Evolutionary conservation across 2,888 invertebrate species (phyloP), one percentile per base, ranked within the genome.

Genomic region (Monopis laevigella): DNA sequence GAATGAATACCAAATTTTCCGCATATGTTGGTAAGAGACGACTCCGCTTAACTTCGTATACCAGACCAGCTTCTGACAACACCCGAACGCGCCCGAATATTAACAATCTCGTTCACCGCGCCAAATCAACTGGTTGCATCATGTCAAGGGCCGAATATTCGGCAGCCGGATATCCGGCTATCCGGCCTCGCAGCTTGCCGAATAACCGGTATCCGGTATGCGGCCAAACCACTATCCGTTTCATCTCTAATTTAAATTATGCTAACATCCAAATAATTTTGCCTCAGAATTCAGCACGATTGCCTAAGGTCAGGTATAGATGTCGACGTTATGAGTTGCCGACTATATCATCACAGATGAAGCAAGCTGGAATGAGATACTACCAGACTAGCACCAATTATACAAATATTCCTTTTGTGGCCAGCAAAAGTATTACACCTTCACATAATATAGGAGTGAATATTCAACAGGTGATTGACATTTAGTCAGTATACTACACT

Each of bases 361-460:
- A 87, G 55, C 84, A 84, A 54, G 82, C 82, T 0, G 81, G 82
- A 19, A 73, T 78, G 54, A 75, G 82, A 7, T 81, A 81, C 51
- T 69, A 72, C 45, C 62, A 56, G 14, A 21, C 11, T 59, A 53
- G 43, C 52, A 62, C 12, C 6, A 72, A 75, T 51, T 70, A 77
- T 41, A 63, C 71, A 14, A 80, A 82, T 46, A 86, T 29, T 6
- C 87, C 87, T 0, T 87, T 87, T 55, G 78, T 86, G 2, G 82
- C 83, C 34, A 83, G 83, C 46, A 85, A 82, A 51, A 86, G 86
- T 27, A 80, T 83, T 0, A 73, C 83, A 4, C 86, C 83, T 1
- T 87, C 87, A 49, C 82, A 87, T 55, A 86, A 87, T 51, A 77
- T 87, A 27, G 86, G 86, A 24, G 74, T 86, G 10, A 87, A 86